A percentile compares a stretch with the other conserved stretches of the same genome.
Conservation (phyloP, 1,140 invertebrate species). For the Eriosoma lanigerum region DNA sequence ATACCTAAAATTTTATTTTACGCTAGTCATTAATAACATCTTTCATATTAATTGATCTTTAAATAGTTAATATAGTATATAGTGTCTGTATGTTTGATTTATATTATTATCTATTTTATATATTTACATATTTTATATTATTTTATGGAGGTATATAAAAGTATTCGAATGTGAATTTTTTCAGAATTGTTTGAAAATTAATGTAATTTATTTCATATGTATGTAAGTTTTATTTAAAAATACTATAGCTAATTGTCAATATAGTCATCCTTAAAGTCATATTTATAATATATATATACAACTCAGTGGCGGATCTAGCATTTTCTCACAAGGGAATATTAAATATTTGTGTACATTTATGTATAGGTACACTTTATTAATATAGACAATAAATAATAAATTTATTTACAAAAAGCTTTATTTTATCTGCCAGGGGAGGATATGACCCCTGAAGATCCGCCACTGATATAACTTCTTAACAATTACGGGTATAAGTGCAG, state of each 20-base stretch:
- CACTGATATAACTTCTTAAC: neutral
- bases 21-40: constrained; percentile 39
- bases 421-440: too few relatives aligned
- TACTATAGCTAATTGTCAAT: neutral
- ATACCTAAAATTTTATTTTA: neutral
- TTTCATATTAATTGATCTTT: constrained; percentile 36
- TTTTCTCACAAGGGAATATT: too few relatives aligned
- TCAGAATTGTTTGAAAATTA: neutral
- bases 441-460: too few relatives aligned
- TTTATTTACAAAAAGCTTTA: too few relatives aligned
- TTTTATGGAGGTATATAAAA: neutral
- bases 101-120: neutral
- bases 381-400: too few relatives aligned
- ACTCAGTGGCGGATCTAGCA: too few relatives aligned
- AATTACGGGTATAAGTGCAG: too few relatives aligned
- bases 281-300: too few relatives aligned
- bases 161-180: neutral
- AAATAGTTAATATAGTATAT: constrained; percentile 38
- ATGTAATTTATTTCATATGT: neutral
- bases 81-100: neutral
- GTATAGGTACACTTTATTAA: too few relatives aligned
- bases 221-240: neutral
- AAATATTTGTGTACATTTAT: too few relatives aligned
- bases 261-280: neutral
- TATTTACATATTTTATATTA: neutral